Percentiles rank a stretch among this genome's conserved stretches.
Evolutionary conservation across 2,113 vertebrate genomes (phyloP).

Genomic region (Corythornis madagascariensis): DNA sequence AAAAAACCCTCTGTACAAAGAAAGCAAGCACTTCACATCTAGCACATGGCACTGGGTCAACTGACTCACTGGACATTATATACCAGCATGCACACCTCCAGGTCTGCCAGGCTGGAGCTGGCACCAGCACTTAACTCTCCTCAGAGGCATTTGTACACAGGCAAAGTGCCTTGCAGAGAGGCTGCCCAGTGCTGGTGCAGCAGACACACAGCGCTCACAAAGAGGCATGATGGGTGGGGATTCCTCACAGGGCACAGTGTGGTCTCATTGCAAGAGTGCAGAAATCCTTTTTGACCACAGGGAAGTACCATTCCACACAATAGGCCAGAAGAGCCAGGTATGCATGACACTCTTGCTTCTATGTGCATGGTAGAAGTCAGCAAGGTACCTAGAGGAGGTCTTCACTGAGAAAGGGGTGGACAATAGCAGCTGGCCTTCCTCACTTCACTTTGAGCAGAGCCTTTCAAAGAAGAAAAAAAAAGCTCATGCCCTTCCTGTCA

Average conservation of each 20-base stretch:
- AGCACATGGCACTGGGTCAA: accelerated
- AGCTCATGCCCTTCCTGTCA: not conserved
- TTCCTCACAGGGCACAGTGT: not conserved
- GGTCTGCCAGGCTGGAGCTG: not conserved
- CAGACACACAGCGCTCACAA: not conserved
- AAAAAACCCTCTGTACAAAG: not conserved
- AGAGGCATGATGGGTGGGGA: accelerated
- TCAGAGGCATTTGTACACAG: accelerated
- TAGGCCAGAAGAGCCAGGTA: not conserved
- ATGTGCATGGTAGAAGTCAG: not conserved
- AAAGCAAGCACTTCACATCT: not conserved
- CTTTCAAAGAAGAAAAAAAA: not conserved
- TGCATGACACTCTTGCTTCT: not conserved
- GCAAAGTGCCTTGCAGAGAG: not conserved
- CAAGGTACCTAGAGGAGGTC: not conserved
- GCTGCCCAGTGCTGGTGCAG: not conserved
- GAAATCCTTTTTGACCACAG: not conserved
- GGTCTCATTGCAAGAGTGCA: not conserved
- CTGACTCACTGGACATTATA: accelerated
- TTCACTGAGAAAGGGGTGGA: not conserved
- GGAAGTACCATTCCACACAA: not conserved
- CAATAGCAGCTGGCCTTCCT: not conserved
- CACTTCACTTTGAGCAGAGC: not conserved
- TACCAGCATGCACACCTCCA: not conserved
- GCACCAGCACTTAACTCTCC: not conserved